These are phyloP conservation scores for Lepidurus apus DNA, from an alignment of 1,140 invertebrate species.

Conservation along the genomic window DNA sequence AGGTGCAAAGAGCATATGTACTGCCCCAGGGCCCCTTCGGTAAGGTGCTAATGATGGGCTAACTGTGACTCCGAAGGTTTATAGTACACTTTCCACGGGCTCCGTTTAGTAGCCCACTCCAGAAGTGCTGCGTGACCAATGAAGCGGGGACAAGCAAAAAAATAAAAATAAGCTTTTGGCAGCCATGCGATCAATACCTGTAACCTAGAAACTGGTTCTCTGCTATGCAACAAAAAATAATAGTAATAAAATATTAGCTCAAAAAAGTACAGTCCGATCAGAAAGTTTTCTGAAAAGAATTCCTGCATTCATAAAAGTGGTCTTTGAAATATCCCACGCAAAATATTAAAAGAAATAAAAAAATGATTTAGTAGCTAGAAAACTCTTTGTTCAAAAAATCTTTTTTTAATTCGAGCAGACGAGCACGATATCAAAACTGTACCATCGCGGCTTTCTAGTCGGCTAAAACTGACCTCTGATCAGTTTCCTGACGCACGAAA, in stretches of 20 bases:
- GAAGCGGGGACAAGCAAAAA: background rate
- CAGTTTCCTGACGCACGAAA: background rate
- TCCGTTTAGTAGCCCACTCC: background rate
- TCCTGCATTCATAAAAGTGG: too few species aligned
- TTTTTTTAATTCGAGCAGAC: too few species aligned
- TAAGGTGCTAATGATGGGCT: constrained; percentile 4
- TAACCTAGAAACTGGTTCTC: background rate
- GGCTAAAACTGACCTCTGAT: background rate
- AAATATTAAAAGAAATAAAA: too few species aligned
- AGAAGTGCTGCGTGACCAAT: background rate
- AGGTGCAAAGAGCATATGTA: constrained; percentile 22
- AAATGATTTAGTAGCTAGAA: too few species aligned
- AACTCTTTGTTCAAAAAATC: too few species aligned
- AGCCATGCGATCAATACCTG: background rate
- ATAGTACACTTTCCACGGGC: background rate
- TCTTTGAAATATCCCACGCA: too few species aligned
- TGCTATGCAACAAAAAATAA: too few species aligned
- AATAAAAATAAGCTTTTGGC: background rate
- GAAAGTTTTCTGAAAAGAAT: too few species aligned
- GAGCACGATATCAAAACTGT: background rate
- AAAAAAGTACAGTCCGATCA: too few species aligned
- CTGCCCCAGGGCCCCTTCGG: background rate
- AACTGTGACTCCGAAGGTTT: background rate
- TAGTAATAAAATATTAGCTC: too few species aligned
- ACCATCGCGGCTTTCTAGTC: background rate